Conservation (phyloP, 2,797 vertebrate genomes). For the Rhinella marina region DNA sequence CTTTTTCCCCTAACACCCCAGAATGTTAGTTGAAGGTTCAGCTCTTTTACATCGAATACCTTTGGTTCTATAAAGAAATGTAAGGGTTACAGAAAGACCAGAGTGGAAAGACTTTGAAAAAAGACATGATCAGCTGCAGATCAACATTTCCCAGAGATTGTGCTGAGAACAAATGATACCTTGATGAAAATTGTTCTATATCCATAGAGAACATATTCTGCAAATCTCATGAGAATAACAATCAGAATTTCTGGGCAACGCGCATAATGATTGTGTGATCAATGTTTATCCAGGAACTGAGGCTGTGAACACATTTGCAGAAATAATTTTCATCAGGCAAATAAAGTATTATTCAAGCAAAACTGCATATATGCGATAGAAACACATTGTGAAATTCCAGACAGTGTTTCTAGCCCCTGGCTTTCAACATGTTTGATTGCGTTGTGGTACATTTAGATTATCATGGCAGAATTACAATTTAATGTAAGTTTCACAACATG, state of each 20-base stretch:
- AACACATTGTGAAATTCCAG: neutral
- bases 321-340: slow-evolving; percentile 16
- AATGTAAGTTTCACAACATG: neutral
- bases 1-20: neutral
- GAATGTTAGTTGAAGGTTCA: neutral
- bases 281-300: slow-evolving; percentile 26
- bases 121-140: slow-evolving; percentile 11
- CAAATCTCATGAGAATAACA: slow-evolving; percentile 7
- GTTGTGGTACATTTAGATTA: slow-evolving; percentile 19
- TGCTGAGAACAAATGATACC: slow-evolving; percentile 29
- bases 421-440: slow-evolving; percentile 26
- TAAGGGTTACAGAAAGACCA: neutral
- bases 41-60: neutral
- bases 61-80: neutral
- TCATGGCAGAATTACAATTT: slow-evolving; percentile 6
- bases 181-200: slow-evolving; percentile 54
- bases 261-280: slow-evolving; percentile 33
- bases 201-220: neutral
- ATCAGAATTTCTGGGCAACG: slow-evolving; percentile 32
- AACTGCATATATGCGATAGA: slow-evolving; percentile 10
- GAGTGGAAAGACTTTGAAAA: neutral
- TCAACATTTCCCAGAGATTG: slow-evolving; percentile 4
- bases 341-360: slow-evolving; percentile 24
- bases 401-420: neutral
- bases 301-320: slow-evolving; percentile 23